Evolutionary conservation across 2,888 invertebrate species (phyloP), one percentile per base, ranked within the genome.

Genomic region (Dryadula phaetusa): DNA sequence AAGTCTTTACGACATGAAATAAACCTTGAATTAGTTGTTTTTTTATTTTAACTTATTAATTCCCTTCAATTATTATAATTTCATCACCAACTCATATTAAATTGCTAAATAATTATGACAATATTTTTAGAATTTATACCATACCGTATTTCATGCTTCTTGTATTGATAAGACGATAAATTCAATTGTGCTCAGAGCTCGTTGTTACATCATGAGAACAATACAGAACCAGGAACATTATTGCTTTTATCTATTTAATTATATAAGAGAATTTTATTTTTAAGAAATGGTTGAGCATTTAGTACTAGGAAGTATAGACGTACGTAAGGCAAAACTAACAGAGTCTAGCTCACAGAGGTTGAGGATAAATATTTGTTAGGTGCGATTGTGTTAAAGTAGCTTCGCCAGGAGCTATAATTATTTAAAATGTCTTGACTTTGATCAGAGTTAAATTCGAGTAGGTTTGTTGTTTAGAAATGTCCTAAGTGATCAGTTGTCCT

Each of bases 161-260:
- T n/a, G 37, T 37, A 37, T 54, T 10, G 40, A 8, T 8, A 4
- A 56, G 37, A 56, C 37, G 47, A 25, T 56, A 56, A 64, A 64
- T 47, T 56, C 34, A 18, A 56, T 64, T 64, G 4, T 14, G 22
- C 34, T 20, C 34, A 47, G 54, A 56, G 16, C 18, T 37, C 25
- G 18, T 56, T 56, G 34, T 44, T 56, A 56, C 54, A 18, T 25
- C 22, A 28, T 12, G 46, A 32, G 46, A 46, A 46, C 46, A 46
- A 64, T 47, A n/a, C 18, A 47, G 25, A 22, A 56, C 5, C 22
- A 47, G 46, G 46, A 37, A 22, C 20, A 49, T 49, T 47, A 37
- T 32, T 46, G 37, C 37, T 64, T 46, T 47, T 47, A 46, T 25
- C 34, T 16, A 64, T 28, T 56, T 37, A 46, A 46, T 25, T 60